These are phyloP conservation scores for Garra rufa DNA, from an alignment of 2,113 vertebrate genomes.

Conservation along the genomic window DNA sequence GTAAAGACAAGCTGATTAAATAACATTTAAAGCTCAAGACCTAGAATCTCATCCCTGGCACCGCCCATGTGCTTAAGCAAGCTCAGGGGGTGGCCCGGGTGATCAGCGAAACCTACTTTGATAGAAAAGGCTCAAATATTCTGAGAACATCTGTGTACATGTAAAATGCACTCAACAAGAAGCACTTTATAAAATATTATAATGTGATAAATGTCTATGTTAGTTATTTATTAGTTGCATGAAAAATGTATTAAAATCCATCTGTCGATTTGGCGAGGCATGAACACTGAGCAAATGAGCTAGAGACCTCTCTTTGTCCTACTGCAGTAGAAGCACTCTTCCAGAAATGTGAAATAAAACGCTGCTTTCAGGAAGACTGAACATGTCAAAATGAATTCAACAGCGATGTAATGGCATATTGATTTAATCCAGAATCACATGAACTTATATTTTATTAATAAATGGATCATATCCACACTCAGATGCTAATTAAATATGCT, in stretches of 20 bases:
- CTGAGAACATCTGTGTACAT: neutral
- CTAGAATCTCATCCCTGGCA: neutral
- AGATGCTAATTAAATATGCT: neutral
- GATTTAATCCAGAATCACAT: neutral
- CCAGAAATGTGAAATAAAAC: neutral
- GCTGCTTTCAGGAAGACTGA: neutral
- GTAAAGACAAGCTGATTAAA: neutral
- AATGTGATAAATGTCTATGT: slow-evolving; percentile 11
- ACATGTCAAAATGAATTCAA: neutral
- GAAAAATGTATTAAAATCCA: neutral
- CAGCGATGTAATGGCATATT: neutral
- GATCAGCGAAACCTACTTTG: neutral
- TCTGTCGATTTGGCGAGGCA: neutral
- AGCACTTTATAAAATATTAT: neutral
- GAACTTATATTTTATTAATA: neutral
- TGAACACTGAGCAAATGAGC: neutral
- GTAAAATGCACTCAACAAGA: neutral
- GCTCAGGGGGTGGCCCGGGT: neutral
- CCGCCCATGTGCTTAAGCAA: neutral
- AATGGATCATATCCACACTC: neutral
- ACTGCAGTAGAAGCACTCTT: neutral
- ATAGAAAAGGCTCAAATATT: neutral
- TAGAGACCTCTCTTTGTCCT: neutral
- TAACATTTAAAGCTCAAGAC: neutral
- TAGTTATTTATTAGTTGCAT: slow-evolving; percentile 8